phyloP scores from a whole-genome alignment of 2,888 invertebrate species.

The Agriopis leucophaearia region DNA sequence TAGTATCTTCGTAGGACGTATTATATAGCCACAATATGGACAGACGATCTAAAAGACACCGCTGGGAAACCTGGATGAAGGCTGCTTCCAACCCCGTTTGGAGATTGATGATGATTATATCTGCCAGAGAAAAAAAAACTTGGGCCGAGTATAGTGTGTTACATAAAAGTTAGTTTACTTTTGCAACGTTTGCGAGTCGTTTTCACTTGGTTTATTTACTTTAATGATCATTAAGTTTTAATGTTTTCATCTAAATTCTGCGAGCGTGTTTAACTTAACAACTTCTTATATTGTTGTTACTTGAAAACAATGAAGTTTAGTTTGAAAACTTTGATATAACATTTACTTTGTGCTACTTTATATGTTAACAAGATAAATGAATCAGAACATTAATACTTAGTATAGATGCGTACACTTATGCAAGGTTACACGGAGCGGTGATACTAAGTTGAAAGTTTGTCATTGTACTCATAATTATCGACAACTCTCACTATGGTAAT shows the following conservation, averaged over 20 bases:
- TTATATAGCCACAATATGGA: too few species aligned
- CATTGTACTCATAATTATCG: too few species aligned
- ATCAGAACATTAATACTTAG: too few species aligned
- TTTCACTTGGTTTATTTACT: conserved; percentile 4
- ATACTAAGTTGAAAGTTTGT: too few species aligned
- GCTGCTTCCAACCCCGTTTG: too few species aligned
- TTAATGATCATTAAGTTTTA: conserved; percentile 18
- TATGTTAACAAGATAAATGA: background rate
- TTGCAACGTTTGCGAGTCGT: background rate
- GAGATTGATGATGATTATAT: too few species aligned
- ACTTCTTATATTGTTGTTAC: background rate
- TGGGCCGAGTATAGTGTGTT: background rate
- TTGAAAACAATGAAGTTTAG: background rate
- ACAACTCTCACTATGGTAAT: too few species aligned
- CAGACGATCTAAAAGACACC: too few species aligned
- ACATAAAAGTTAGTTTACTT: conserved; percentile 1
- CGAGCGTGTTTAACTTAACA: conserved; percentile 15
- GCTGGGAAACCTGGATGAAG: too few species aligned
- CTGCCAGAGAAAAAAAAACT: background rate
- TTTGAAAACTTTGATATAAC: conserved; percentile 1
- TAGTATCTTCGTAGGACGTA: too few species aligned
- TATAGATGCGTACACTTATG: too few species aligned
- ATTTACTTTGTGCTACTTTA: background rate
- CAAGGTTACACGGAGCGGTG: too few species aligned
- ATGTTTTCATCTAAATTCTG: conserved; percentile 14